A percentile compares a stretch with the other conserved stretches of the same genome.
phyloP scores from a whole-genome alignment of 1,140 invertebrate species.

The Drosophila pseudoobscura region DNA sequence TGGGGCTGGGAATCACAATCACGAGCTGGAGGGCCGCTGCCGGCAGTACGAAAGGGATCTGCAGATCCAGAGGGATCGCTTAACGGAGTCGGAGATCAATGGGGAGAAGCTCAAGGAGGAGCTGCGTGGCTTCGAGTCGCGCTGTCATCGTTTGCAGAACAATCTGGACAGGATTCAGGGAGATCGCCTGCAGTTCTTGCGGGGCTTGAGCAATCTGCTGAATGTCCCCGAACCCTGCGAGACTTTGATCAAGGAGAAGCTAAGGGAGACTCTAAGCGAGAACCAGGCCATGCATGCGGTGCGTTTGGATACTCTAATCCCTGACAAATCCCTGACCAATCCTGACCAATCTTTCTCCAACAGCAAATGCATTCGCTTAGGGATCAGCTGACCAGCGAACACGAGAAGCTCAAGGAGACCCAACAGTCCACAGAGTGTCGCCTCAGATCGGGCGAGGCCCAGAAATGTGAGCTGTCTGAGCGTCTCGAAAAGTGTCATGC shows the following conservation, averaged over 20 bases:
- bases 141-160: constrained; percentile 79
- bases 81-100: constrained; percentile 78
- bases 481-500: constrained; percentile 89
- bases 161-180: constrained; percentile 76
- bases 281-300: constrained; percentile 90
- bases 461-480: constrained; percentile 87
- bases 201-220: constrained; percentile 67
- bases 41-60: constrained; percentile 78
- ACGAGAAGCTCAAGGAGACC: constrained; percentile 86
- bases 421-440: constrained; percentile 86
- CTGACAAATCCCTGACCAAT: not conserved
- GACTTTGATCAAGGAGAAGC: constrained; percentile 89
- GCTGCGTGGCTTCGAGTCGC: constrained; percentile 79
- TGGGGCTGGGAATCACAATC: constrained; percentile 70
- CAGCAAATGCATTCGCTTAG: constrained; percentile 89
- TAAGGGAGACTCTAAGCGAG: constrained; percentile 89
- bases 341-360: not conserved
- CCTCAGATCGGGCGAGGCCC: constrained; percentile 88
- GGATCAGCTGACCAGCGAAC: constrained; percentile 87
- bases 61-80: constrained; percentile 74
- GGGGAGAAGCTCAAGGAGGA: constrained; percentile 82
- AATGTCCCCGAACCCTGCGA: constrained; percentile 87
- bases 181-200: constrained; percentile 76
- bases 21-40: constrained; percentile 76
- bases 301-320: constrained; percentile 52